These are phyloP conservation scores for Sinelater perroti DNA, from an alignment of 2,888 invertebrate species.

Conservation along the genomic window DNA sequence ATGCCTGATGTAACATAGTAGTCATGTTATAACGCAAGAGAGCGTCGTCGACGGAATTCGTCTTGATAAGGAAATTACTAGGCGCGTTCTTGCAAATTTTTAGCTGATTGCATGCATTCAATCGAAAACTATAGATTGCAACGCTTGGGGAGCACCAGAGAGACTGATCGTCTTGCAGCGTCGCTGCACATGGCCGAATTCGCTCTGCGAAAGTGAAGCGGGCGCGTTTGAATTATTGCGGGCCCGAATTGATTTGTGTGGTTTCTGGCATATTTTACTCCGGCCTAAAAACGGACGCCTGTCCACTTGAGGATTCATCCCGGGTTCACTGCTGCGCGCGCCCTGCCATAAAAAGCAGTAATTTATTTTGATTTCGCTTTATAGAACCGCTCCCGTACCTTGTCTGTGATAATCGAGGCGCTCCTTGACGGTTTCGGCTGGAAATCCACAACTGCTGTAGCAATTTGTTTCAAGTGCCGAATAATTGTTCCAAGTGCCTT, in stretches of 20 bases:
- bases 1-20: too few species aligned
- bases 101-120: not conserved
- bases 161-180: not conserved
- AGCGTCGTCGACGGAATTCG: too few species aligned
- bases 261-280: constrained; percentile 3
- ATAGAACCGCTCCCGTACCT: constrained; percentile 15
- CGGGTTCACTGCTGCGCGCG: constrained; percentile 30
- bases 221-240: constrained; percentile 12
- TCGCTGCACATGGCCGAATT: not conserved
- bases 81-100: not conserved
- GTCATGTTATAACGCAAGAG: too few species aligned
- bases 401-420: constrained; percentile 30
- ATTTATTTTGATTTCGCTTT: constrained; percentile 30
- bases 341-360: constrained; percentile 8
- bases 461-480: constrained; percentile 27
- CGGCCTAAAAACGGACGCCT: not conserved
- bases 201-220: constrained; percentile 4
- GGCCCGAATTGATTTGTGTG: constrained; percentile 15
- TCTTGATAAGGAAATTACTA: constrained; percentile 1
- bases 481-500: constrained; percentile 33
- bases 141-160: not conserved
- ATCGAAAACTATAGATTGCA: not conserved
- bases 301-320: constrained; percentile 16
- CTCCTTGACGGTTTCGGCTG: constrained; percentile 4
- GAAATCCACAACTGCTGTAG: constrained; percentile 8